Conservation (phyloP, 2,797 vertebrate species). For the Alca torda region DNA sequence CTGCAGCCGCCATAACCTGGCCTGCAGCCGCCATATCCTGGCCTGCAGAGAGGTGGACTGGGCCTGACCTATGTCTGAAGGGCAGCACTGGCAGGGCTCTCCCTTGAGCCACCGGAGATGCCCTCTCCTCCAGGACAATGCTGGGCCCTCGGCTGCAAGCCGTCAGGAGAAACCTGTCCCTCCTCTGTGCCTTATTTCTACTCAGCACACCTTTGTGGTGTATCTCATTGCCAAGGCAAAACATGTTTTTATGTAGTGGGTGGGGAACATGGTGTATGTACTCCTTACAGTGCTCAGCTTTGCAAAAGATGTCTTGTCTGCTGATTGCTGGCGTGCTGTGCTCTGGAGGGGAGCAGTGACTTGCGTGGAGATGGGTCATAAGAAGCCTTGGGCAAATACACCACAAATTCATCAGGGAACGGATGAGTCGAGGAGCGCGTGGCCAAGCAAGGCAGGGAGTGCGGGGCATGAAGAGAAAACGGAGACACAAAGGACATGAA, state of each 20-base stretch:
- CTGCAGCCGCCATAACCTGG: fast-evolving
- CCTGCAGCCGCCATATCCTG: fast-evolving
- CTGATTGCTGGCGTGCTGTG: background rate
- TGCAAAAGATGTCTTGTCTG: background rate
- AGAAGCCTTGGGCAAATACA: background rate
- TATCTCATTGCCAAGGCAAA: background rate
- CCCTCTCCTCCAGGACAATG: fast-evolving
- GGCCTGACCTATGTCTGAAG: fast-evolving
- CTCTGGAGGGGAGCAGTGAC: background rate
- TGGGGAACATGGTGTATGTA: fast-evolving
- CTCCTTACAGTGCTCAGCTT: background rate
- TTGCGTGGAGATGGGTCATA: background rate
- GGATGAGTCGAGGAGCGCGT: fast-evolving
- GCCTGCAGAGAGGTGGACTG: background rate
- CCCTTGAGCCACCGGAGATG: fast-evolving
- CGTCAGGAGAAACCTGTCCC: background rate
- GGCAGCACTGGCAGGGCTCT: fast-evolving
- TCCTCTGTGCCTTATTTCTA: background rate
- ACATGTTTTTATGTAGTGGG: fast-evolving
- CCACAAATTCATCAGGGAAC: background rate
- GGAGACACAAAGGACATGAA: fast-evolving
- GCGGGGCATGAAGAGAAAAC: background rate
- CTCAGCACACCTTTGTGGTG: background rate
- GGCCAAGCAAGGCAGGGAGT: background rate
- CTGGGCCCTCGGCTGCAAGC: fast-evolving